Evolutionary conservation across 2,888 invertebrate species (phyloP), one percentile per base, ranked within the genome.

Genomic region (Neria commutata): DNA sequence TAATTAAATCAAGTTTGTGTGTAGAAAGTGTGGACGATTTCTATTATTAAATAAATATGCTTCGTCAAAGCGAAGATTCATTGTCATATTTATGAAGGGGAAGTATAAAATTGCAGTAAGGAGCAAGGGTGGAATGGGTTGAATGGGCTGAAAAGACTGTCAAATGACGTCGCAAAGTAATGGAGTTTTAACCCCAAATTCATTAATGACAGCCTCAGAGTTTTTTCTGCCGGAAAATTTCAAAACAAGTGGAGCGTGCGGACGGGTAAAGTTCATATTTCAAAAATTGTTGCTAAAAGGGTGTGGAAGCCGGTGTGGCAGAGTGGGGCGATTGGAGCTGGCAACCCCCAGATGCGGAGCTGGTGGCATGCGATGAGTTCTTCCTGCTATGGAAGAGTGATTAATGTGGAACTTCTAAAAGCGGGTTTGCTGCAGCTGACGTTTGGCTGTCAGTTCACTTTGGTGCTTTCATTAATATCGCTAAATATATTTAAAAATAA

Each of bases 131-230:
- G 37, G 8, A n/a, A 37, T 4, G 37, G 6, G 37, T 37, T 37
- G 37, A 14, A 6, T 29, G 29, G 29, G 4, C 6, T n/a, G 16
- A 42, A 6, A 17, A 3, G 42, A 21, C 42, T 42, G 42, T 17
- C 3, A 42, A 42, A 42, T 42, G 42, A 42, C 42, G 42, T 19
- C 6, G 5, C 14, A 21, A 56, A 61, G 62, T 65, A 61, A 62
- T 57, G 66, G 61, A 64, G 63, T 66, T 73, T 73, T 70, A 73
- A 74, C 74, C 74, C 72, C 69, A 72, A 74, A 72, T 72, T 73
- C 73, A 72, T 72, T 72, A 72, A 72, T 72, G 72, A 72, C 67
- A 74, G 68, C 62, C 73, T 42, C 14, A 42, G 5, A 21, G n/a
- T n/a, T 14, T n/a, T 37, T 37, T 37, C 4, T n/a, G 16, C 5